A percentile compares a stretch with the other conserved stretches of the same genome.
phyloP scores from a whole-genome alignment of 2,113 vertebrate genomes.

The Hymenochirus boettgeri region DNA sequence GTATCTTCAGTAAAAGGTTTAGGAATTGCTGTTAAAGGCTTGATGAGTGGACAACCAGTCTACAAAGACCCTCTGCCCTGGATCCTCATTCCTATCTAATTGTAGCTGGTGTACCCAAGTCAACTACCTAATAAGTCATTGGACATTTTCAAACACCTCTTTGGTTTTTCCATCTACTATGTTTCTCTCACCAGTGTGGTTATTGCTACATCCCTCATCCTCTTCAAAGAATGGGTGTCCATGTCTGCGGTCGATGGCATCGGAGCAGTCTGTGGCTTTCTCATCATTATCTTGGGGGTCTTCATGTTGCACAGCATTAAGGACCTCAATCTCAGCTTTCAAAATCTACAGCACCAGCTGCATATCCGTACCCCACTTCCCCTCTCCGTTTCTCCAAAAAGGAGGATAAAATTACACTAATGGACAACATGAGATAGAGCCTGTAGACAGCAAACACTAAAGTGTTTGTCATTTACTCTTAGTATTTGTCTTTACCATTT shows the following conservation, averaged over 20 bases:
- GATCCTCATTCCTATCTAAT: slow-evolving; percentile 73
- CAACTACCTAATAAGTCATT: slow-evolving; percentile 96
- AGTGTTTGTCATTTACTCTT: slow-evolving; percentile 77
- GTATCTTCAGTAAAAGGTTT: slow-evolving; percentile 89
- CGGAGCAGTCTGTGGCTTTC: slow-evolving; percentile 79
- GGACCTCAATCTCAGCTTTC: slow-evolving; percentile 69
- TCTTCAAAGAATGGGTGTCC: slow-evolving; percentile 90
- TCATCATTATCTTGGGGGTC: slow-evolving; percentile 86
- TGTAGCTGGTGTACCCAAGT: slow-evolving; percentile 80
- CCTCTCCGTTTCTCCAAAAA: slow-evolving; percentile 49
- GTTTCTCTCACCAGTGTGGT: slow-evolving; percentile 90
- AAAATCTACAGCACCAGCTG: slow-evolving; percentile 59
- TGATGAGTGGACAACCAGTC: slow-evolving; percentile 65
- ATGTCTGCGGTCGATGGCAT: slow-evolving; percentile 77
- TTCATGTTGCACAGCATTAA: slow-evolving; percentile 90
- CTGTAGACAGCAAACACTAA: slow-evolving; percentile 77
- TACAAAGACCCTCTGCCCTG: slow-evolving; percentile 79
- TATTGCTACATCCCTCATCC: slow-evolving; percentile 81
- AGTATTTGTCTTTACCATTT: slow-evolving; percentile 4
- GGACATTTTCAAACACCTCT: slow-evolving; percentile 87
- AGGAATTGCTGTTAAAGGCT: slow-evolving; percentile 81
- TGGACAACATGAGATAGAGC: slow-evolving; percentile 76
- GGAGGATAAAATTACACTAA: slow-evolving; percentile 82
- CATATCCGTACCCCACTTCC: slow-evolving; percentile 47
- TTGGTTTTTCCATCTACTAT: slow-evolving; percentile 95